Evolutionary conservation across 2,797 vertebrate genomes (phyloP).

Genomic region (Enteromius radiatus): DNA sequence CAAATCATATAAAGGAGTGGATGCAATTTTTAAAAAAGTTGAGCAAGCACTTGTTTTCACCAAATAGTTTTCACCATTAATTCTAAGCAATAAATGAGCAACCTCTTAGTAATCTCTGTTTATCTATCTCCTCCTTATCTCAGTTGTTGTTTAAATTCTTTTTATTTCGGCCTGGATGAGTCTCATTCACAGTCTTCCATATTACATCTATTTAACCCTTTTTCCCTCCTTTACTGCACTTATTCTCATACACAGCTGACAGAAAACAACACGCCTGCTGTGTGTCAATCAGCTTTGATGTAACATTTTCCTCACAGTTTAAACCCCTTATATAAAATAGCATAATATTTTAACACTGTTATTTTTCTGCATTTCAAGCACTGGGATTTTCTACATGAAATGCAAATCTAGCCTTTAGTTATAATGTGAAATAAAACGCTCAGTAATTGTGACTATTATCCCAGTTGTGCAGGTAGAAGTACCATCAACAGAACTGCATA

Average conservation of each 20-base stretch:
- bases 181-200: background rate
- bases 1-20: background rate
- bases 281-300: background rate
- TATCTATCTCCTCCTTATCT: background rate
- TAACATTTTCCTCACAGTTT: background rate
- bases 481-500: slow-evolving; percentile 2
- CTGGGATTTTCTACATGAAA: background rate
- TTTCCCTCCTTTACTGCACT: background rate
- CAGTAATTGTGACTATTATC: slow-evolving; percentile 24
- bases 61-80: background rate
- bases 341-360: background rate
- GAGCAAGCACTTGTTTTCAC: background rate
- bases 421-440: background rate
- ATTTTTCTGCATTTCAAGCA: background rate
- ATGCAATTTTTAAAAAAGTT: too few species aligned
- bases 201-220: background rate
- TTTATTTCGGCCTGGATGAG: background rate
- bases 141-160: background rate
- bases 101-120: too few species aligned
- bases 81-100: background rate
- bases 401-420: background rate
- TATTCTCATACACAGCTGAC: background rate
- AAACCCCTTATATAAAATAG: background rate
- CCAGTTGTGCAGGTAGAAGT: background rate
- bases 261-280: background rate